phyloP scores from a whole-genome alignment of 2,888 invertebrate genomes.

The Chirona hameri region DNA sequence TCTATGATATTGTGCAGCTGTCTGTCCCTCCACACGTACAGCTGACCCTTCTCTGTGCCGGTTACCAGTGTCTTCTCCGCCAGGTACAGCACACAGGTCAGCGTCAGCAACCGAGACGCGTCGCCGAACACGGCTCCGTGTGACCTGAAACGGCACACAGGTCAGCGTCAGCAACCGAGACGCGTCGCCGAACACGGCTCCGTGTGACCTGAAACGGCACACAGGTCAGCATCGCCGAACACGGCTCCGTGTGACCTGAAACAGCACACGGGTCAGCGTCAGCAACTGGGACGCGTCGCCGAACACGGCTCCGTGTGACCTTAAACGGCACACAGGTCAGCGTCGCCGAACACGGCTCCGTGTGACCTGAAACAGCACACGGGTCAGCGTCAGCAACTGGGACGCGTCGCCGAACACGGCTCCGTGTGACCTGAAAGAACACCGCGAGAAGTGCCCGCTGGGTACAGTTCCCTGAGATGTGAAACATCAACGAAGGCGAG shows the following conservation, averaged over 20 bases:
- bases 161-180: conserved; percentile 33
- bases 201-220: background rate
- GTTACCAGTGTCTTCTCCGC: conserved; percentile 42
- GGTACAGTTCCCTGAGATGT: no score
- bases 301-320: background rate
- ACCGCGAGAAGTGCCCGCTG: no score
- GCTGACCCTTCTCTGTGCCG: conserved; percentile 49
- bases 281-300: background rate
- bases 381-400: conserved; percentile 33
- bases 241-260: background rate
- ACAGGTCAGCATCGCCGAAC: background rate
- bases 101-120: conserved; percentile 30
- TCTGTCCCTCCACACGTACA: conserved; percentile 48
- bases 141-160: conserved; percentile 27
- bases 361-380: conserved; percentile 12
- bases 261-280: background rate
- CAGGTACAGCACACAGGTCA: conserved; percentile 35
- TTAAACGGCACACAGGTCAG: no score
- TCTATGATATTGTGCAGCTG: conserved; percentile 45
- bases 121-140: background rate
- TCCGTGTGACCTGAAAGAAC: background rate
- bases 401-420: background rate
- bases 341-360: no score
- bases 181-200: background rate
- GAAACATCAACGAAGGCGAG: no score